Evolutionary conservation across 2,113 vertebrate genomes (phyloP).

Genomic region (Leptosomus discolor): DNA sequence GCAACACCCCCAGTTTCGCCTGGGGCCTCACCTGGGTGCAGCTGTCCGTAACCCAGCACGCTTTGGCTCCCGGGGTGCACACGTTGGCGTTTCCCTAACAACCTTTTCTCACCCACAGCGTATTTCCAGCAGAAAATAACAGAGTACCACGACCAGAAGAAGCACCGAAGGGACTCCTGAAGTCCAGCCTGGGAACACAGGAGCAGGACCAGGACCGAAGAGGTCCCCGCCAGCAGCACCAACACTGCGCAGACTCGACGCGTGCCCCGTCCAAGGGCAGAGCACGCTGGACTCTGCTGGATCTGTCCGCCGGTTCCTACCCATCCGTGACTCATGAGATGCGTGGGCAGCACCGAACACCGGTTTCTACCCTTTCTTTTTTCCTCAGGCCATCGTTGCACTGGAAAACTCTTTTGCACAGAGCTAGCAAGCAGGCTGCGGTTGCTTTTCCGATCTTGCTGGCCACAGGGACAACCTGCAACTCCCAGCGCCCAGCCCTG

Average conservation of each 20-base stretch:
- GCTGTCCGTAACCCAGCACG: rapidly evolving
- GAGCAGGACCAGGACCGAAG: background rate
- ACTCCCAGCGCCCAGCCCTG: background rate
- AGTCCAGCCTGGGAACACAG: background rate
- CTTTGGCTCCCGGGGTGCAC: background rate
- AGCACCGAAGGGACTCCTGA: slow-evolving; percentile 77
- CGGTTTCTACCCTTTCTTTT: background rate
- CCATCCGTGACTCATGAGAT: background rate
- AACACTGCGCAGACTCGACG: background rate
- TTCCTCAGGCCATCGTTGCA: background rate
- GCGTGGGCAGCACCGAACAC: background rate
- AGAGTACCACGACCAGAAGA: slow-evolving; percentile 84
- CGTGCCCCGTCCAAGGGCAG: background rate
- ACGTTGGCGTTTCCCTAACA: rapidly evolving
- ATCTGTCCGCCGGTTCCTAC: background rate
- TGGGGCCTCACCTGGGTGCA: rapidly evolving
- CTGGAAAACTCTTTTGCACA: background rate
- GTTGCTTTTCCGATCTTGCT: rapidly evolving
- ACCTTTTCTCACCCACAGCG: slow-evolving; percentile 37
- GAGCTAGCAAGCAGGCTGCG: background rate
- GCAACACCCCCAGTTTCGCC: background rate
- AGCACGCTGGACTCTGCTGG: background rate
- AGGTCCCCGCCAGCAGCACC: background rate
- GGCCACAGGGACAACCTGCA: background rate
- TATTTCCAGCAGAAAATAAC: slow-evolving; percentile 86